These are phyloP conservation scores for Noctua comes DNA, from an alignment of 2,888 invertebrate species.

Conservation along the genomic window DNA sequence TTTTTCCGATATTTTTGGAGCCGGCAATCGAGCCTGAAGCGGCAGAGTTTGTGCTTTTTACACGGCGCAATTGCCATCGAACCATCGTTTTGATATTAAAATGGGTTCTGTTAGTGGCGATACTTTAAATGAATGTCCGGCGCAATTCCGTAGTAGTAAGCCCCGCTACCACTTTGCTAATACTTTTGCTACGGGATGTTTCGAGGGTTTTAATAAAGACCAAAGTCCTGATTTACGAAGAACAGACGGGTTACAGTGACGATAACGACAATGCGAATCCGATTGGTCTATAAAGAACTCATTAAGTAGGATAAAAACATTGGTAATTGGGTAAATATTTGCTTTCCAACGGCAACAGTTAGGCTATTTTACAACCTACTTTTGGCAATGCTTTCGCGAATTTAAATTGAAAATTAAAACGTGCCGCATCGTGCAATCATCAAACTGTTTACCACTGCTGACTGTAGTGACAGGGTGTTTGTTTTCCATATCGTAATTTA, in stretches of 20 bases:
- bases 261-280: neutral
- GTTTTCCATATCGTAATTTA: slow-evolving; percentile 58
- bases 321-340: neutral
- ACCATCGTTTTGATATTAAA: neutral
- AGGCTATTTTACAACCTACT: neutral
- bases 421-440: slow-evolving; percentile 14
- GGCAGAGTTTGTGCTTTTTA: slow-evolving; percentile 11
- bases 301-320: neutral
- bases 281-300: slow-evolving; percentile 1
- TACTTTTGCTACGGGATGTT: neutral
- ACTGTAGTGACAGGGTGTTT: slow-evolving; percentile 42
- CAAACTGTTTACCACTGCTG: slow-evolving; percentile 38
- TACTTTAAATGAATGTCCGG: neutral
- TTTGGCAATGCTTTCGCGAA: slow-evolving; percentile 17
- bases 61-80: neutral
- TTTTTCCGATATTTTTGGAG: slow-evolving; percentile 21
- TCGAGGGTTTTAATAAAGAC: neutral
- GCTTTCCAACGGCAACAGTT: slow-evolving; percentile 5
- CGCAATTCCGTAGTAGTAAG: neutral
- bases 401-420: slow-evolving; percentile 25
- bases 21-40: neutral
- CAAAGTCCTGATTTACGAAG: neutral
- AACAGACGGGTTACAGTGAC: neutral
- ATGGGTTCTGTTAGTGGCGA: neutral
- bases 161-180: neutral